Percentiles rank a stretch among this genome's conserved stretches.
phyloP scores from a whole-genome alignment of 2,797 vertebrate genomes.

The Epinephelus coioides region DNA sequence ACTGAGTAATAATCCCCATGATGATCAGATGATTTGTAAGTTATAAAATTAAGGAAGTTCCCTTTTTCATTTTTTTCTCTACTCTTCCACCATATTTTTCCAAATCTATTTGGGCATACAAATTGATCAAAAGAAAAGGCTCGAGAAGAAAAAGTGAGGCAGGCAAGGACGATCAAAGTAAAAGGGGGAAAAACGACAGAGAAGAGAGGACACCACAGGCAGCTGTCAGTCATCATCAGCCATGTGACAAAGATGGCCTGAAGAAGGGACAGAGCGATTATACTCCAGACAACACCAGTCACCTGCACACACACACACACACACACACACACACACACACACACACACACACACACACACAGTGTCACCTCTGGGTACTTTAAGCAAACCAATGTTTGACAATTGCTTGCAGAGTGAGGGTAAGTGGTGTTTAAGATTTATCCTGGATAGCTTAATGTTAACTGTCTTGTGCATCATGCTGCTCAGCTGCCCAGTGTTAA shows the following conservation, averaged over 20 bases:
- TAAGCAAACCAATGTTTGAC: constrained; percentile 3
- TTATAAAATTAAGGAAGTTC: neutral
- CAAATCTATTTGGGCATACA: neutral
- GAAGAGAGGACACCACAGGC: constrained; percentile 6
- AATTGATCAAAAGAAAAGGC: neutral
- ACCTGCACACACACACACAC: constrained; percentile 5
- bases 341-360: constrained; percentile 6
- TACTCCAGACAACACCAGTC: neutral
- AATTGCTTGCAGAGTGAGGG: constrained; percentile 4
- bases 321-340: neutral
- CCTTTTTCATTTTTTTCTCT: neutral
- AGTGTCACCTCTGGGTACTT: neutral
- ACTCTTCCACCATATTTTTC: neutral
- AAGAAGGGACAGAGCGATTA: constrained; percentile 15
- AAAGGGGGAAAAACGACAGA: neutral
- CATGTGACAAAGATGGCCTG: constrained; percentile 15
- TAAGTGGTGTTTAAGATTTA: constrained; percentile 10
- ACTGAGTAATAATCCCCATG: neutral
- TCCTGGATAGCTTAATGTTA: neutral
- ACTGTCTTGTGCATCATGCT: neutral
- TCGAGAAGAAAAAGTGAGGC: neutral
- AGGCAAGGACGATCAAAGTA: constrained; percentile 1
- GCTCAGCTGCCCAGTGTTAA: constrained; percentile 1
- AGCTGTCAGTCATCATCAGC: constrained; percentile 50
- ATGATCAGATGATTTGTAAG: neutral